These are phyloP conservation scores for Gallinago solitaria DNA, from an alignment of 2,797 vertebrate species.

Conservation along the genomic window DNA sequence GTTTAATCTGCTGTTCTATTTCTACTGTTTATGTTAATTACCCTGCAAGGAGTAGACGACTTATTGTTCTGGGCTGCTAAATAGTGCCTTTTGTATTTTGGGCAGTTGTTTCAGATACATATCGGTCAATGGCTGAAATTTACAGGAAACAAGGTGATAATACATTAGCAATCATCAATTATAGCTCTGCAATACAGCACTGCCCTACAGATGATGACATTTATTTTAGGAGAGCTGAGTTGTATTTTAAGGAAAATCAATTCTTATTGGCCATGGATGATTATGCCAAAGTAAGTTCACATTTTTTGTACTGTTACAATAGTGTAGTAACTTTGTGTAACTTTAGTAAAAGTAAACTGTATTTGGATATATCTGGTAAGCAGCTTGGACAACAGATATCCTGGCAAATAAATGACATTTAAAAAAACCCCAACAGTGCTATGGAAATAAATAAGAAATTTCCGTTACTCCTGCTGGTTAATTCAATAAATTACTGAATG, in stretches of 20 bases:
- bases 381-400: neutral
- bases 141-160: slow-evolving; percentile 71
- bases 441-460: neutral
- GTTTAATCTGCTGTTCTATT: neutral
- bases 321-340: neutral
- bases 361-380: neutral
- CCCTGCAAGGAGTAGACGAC: neutral
- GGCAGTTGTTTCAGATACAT: slow-evolving; percentile 69
- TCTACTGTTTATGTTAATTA: neutral
- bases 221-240: slow-evolving; percentile 80
- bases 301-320: neutral
- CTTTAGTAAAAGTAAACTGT: neutral
- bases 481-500: neutral
- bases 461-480: neutral
- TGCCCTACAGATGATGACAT: slow-evolving; percentile 76
- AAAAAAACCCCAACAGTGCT: neutral
- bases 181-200: slow-evolving; percentile 76
- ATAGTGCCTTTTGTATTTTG: neutral
- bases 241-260: slow-evolving; percentile 70
- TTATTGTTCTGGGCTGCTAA: neutral
- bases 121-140: slow-evolving; percentile 82
- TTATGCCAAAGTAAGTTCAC: slow-evolving; percentile 76
- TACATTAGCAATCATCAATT: slow-evolving; percentile 75
- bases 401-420: neutral
- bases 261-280: slow-evolving; percentile 79